Percentiles rank a stretch among this genome's conserved stretches.
Evolutionary conservation across 2,113 vertebrate species (phyloP).

Genomic region (Eulemur macaco): DNA sequence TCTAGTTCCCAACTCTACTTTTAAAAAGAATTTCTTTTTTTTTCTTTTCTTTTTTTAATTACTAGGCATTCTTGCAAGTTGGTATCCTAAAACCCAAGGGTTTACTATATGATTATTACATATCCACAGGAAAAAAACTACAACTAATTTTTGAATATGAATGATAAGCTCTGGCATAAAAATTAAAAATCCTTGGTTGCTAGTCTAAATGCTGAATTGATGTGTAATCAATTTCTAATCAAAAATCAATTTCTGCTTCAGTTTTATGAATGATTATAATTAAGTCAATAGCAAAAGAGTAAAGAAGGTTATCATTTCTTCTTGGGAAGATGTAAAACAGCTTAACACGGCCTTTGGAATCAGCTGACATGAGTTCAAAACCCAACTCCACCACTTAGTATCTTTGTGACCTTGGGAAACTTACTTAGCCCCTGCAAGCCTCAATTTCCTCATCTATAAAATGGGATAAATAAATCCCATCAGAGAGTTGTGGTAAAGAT

Average conservation of each 20-base stretch:
- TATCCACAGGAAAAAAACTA: not conserved
- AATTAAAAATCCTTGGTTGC: not conserved
- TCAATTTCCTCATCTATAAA: constrained; percentile 12
- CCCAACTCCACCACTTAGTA: not conserved
- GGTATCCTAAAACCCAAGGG: not conserved
- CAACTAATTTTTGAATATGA: not conserved
- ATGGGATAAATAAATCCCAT: not conserved
- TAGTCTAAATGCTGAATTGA: not conserved
- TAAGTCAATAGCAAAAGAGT: not conserved
- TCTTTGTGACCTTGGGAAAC: not conserved
- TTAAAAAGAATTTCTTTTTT: not conserved
- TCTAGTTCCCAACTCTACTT: not conserved
- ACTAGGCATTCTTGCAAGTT: not conserved
- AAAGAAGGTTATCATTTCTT: constrained; percentile 15
- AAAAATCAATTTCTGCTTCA: not conserved
- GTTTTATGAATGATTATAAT: not conserved
- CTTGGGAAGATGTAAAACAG: not conserved
- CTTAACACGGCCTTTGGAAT: not conserved
- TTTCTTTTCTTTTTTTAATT: not conserved
- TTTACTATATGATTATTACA: not conserved
- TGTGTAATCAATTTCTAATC: not conserved
- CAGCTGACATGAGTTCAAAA: not conserved
- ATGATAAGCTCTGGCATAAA: not conserved
- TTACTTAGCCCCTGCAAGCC: not conserved
- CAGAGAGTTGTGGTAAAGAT: not conserved